Base-by-base conservation (phyloP, 2,888 invertebrate genomes). In the Scotopteryx bipunctaria region DNA sequence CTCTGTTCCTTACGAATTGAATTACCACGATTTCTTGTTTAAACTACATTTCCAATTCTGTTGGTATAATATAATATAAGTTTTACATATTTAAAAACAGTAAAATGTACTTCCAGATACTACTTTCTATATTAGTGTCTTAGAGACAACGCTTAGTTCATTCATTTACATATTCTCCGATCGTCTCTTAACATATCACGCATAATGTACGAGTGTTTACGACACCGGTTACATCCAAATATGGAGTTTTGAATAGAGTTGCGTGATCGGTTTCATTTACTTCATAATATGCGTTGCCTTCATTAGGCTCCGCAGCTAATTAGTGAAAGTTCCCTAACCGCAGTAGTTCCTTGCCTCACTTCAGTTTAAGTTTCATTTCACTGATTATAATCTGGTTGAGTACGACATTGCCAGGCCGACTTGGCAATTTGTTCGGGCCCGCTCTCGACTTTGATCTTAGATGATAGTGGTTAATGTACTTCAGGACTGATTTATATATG, bases 301-400 rank as follows among this genome's bases (percentile, higher is more conserved):
- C 55, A 64, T 65, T 63, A 59, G 49, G 40, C 45, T 61, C 57
- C 65, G 62, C 70, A 61, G 64, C 69, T 71, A 70, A 74, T 65
- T 59, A 72, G 83, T 78, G 83, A 86, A 86, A 86, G 83, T 79
- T 45, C 25, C 29, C 36, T 40, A 47, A 47, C 29, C 43, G 23
- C 27, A 19, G 44, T 47, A 40, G n/a, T n/a, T n/a, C n/a, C n/a
- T n/a, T n/a, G 35, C 35, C 40, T 41, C 44, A 47, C 41, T 55
- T 57, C 37, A 65, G 79, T 75, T 69, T 63, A 53, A 78, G 79
- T 86, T 86, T 86, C 83, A 78, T 86, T 86, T 85, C 83, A 78
- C 83, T 67, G 62, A 68, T 80, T 80, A 49, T 67, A 71, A 82
- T 83, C 81, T 74, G 65, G 74, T 76, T 73, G 37, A 42, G 29